Evolutionary conservation across 2,888 invertebrate genomes (phyloP), one percentile per base, ranked within the genome.

Genomic region (Ptilodon capucinus): DNA sequence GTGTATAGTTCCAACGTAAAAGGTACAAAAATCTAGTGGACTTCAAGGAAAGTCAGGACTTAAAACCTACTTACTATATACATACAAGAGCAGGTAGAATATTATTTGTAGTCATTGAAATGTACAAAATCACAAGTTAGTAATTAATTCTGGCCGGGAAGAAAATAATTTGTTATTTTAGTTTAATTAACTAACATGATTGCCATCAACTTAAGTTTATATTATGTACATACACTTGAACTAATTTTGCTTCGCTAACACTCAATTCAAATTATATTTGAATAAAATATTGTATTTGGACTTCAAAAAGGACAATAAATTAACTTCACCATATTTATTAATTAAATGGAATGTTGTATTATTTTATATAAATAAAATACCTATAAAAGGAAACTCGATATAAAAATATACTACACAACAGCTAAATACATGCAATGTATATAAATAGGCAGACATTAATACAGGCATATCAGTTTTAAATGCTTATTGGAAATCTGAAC

Each of bases 271-370:
- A 35, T 35, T 35, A 35, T 17, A 35, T 35, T 35, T 35, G 35
- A 35, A 35, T 35, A 16, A 17, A 17, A 8, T 35, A 30, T 30
- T 6, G 4, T 30, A 14, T 35, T 14, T 32, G 32, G n/a, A 14
- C 14, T 14, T 32, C 2, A 32, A 32, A 7, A 2, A 13, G 32
- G 6, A 14, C 13, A 6, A 14, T 2, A 32, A 30, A 30, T n/a
- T n/a, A n/a, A 16, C 13, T 13, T 19, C 32, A 32, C n/a, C 23
- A 38, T 30, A 41, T 46, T 19, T 45, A 51, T 57, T 45, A 45
- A 56, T 52, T 45, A 52, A 28, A 47, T 64, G 67, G 64, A 65
- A 65, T 65, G 67, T 58, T 60, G 57, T 36, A 57, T 9, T 17
- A 57, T 45, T 54, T 40, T 52, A 63, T 53, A 59, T 57, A 66